Evolutionary conservation across 2,797 vertebrate species (phyloP).

Genomic region (Mionectes olivaceus): DNA sequence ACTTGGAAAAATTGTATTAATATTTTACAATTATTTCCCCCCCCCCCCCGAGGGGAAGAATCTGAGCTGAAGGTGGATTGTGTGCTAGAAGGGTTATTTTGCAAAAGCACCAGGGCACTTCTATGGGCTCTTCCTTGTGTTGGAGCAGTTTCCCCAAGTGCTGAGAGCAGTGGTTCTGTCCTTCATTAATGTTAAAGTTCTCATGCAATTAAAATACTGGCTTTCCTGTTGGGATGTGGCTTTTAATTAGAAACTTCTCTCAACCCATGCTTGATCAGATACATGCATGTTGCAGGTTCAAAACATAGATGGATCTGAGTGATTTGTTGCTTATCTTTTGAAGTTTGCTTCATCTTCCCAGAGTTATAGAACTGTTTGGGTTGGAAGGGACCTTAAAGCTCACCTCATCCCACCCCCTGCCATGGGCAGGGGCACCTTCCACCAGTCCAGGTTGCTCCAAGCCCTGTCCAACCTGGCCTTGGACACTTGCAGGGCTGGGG

Average conservation of each 20-base stretch:
- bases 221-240: neutral
- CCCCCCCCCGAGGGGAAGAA: neutral
- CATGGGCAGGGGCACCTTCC: neutral
- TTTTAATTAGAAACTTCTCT: neutral
- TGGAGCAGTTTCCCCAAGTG: fast-evolving
- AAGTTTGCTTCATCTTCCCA: neutral
- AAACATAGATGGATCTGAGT: neutral
- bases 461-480: fast-evolving
- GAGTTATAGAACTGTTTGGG: neutral
- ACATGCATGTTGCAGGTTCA: neutral
- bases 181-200: neutral
- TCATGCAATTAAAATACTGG: neutral
- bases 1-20: conserved; percentile 10
- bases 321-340: neutral
- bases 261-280: fast-evolving
- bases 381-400: neutral
- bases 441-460: fast-evolving
- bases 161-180: neutral
- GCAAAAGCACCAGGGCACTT: neutral
- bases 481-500: neutral
- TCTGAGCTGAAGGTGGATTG: neutral
- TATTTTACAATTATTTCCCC: neutral
- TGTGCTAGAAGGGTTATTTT: neutral
- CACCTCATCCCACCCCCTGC: neutral
- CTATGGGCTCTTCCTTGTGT: neutral